A percentile compares a stretch with the other conserved stretches of the same genome.
phyloP scores from a whole-genome alignment of 2,888 invertebrate genomes.

The Reticulitermes lucifugus region DNA sequence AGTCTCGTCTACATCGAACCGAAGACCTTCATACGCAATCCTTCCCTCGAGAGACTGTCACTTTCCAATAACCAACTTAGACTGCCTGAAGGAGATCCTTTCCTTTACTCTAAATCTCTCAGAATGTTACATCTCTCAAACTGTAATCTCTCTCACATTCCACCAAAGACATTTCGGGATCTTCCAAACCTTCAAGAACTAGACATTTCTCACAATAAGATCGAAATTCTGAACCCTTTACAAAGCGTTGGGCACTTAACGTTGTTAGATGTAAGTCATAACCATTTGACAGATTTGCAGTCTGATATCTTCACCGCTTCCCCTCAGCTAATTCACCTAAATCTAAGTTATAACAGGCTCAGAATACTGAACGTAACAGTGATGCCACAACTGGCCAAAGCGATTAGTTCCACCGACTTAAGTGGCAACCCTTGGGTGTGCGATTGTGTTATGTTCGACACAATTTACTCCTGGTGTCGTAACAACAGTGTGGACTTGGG shows the following conservation, averaged over 20 bases:
- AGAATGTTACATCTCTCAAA: neutral
- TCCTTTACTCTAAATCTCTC: neutral
- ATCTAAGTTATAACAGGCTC: neutral
- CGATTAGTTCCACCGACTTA: neutral
- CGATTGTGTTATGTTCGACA: neutral
- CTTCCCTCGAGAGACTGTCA: neutral
- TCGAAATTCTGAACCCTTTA: neutral
- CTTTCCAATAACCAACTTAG: neutral
- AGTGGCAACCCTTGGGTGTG: neutral
- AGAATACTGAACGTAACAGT: neutral
- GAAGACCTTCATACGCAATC: neutral
- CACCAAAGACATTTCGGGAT: neutral
- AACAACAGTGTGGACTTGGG: neutral
- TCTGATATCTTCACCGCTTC: neutral
- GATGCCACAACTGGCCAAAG: neutral
- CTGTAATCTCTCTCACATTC: neutral
- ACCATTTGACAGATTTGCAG: neutral
- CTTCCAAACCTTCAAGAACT: constrained; percentile 1
- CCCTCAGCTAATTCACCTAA: neutral
- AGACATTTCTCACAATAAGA: neutral
- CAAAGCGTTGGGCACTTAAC: neutral
- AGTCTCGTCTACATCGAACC: neutral
- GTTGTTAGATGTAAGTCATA: neutral
- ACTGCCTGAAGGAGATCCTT: neutral
- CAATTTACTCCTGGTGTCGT: neutral